phyloP scores from a whole-genome alignment of 2,113 vertebrate genomes.

The Harpagus bidentatus region DNA sequence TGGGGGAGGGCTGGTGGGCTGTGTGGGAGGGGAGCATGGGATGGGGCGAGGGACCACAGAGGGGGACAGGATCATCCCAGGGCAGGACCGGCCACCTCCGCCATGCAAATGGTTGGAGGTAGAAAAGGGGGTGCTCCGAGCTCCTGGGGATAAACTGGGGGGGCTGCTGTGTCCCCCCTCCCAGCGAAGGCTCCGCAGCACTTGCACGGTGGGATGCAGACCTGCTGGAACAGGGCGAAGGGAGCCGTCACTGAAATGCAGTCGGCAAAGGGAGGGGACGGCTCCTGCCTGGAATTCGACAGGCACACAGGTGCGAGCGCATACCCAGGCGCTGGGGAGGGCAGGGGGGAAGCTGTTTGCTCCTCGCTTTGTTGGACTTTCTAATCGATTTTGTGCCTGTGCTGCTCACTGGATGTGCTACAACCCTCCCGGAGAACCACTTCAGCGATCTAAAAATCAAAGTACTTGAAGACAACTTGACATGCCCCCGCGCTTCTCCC shows the following conservation, averaged over 20 bases:
- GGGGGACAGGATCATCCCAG: not conserved
- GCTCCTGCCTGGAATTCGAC: not conserved
- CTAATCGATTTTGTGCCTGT: constrained; percentile 33
- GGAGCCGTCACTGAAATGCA: not conserved
- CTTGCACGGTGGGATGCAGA: not conserved
- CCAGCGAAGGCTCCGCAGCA: not conserved
- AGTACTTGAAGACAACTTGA: not conserved
- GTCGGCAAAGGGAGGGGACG: not conserved
- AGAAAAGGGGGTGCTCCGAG: not conserved
- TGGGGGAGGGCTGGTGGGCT: not conserved
- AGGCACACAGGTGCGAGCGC: rapidly evolving
- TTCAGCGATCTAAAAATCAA: constrained; percentile 43
- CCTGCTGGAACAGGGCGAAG: not conserved
- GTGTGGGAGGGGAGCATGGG: not conserved
- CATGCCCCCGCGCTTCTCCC: not conserved
- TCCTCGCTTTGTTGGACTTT: not conserved
- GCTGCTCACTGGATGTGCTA: not conserved
- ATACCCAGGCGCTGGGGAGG: not conserved
- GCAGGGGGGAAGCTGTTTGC: not conserved
- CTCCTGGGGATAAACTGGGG: rapidly evolving
- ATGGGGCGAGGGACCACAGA: not conserved
- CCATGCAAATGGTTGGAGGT: rapidly evolving
- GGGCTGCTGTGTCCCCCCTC: not conserved
- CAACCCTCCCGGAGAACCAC: constrained; percentile 6
- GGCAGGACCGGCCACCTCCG: not conserved